phyloP scores from a whole-genome alignment of 2,888 invertebrate genomes.

The Scaptomyza caliginosa region DNA sequence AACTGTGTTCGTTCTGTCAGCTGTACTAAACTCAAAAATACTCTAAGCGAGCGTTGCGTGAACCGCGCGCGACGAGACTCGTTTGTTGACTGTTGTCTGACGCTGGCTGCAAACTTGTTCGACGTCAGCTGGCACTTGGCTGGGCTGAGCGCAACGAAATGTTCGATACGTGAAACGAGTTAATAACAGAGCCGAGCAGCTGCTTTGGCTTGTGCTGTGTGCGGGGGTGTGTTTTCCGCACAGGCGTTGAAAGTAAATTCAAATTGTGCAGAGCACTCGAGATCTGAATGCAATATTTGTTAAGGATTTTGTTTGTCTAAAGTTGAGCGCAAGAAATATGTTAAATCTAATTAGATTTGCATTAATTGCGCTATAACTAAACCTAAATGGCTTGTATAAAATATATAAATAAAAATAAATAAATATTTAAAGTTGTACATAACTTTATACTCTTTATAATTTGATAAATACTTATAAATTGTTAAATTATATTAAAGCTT shows the following conservation, averaged over 20 bases:
- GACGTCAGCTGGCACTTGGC: constrained; percentile 31
- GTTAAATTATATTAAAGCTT: too few species aligned
- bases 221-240: constrained; percentile 14
- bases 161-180: constrained; percentile 41
- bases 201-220: not conserved
- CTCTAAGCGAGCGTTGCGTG: constrained; percentile 38
- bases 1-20: constrained; percentile 5
- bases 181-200: constrained; percentile 15
- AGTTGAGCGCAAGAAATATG: not conserved
- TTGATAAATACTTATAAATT: too few species aligned
- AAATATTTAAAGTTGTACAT: too few species aligned
- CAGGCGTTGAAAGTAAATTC: constrained; percentile 36
- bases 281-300: constrained; percentile 21
- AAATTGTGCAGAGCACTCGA: constrained; percentile 28
- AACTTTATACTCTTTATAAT: too few species aligned
- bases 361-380: too few species aligned
- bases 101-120: constrained; percentile 37
- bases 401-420: too few species aligned
- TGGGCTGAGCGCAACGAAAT: constrained; percentile 11
- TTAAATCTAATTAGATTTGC: too few species aligned
- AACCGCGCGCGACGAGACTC: constrained; percentile 64
- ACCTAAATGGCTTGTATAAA: too few species aligned
- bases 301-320: not conserved
- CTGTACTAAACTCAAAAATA: constrained; percentile 15
- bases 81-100: constrained; percentile 62